These are phyloP conservation scores for Trissoscelio sp. DNA, from an alignment of 2,888 invertebrate species.

Conservation along the genomic window DNA sequence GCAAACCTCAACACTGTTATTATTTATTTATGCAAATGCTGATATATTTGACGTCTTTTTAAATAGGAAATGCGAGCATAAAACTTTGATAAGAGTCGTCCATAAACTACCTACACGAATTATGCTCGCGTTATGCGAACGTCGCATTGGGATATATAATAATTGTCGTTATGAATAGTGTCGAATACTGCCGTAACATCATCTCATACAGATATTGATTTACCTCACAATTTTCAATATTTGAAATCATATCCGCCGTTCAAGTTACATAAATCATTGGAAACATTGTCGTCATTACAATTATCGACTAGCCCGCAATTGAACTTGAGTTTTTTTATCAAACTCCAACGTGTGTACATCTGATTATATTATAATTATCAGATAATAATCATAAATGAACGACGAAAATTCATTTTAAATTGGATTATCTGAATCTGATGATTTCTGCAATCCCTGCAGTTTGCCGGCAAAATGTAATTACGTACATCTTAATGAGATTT, in stretches of 20 bases:
- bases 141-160: slow-evolving; percentile 16
- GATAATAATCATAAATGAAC: background rate
- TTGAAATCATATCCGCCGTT: slow-evolving; percentile 11
- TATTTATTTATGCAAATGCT: background rate
- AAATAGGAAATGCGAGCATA: slow-evolving; percentile 3
- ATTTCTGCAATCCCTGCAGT: slow-evolving; percentile 4
- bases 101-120: slow-evolving; percentile 13
- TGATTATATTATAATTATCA: background rate
- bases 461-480: background rate
- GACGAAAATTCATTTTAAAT: slow-evolving; percentile 23
- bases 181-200: slow-evolving; percentile 35
- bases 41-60: slow-evolving; percentile 4
- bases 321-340: too few relatives aligned
- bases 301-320: background rate
- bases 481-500: slow-evolving; percentile 19
- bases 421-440: slow-evolving; percentile 12
- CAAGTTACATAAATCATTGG: slow-evolving; percentile 18
- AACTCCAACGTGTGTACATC: background rate
- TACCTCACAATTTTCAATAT: slow-evolving; percentile 38
- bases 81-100: slow-evolving; percentile 2
- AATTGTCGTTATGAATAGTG: slow-evolving; percentile 25
- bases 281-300: background rate
- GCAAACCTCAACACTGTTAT: too few relatives aligned
- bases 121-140: slow-evolving; percentile 15
- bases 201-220: slow-evolving; percentile 37